Evolutionary conservation across 2,888 invertebrate genomes (phyloP), one percentile per base, ranked within the genome.

Genomic region (Nipponacmea schrenckii): DNA sequence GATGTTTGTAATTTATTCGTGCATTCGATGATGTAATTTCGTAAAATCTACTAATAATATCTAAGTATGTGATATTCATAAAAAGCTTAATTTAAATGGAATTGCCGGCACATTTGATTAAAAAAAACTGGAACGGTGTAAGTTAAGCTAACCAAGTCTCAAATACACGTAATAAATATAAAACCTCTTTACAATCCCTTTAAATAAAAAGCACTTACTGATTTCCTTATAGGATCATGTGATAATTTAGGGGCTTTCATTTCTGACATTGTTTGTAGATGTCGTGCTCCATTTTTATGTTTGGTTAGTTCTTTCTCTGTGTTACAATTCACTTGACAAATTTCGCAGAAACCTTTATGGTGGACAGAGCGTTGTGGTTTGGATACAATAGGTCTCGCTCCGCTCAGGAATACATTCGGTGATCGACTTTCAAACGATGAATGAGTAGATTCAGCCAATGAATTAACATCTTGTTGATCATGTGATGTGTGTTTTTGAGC

Each of bases 301-400:
- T 66, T 72, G 8, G 79, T 74, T 44, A 76, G 80, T 12, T 71
- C 73, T 44, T 81, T 79, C 63, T 73, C 70, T 12, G 83, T 80
- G 67, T 83, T 82, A 80, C 81, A 80, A 17, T 79, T 80, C 24
- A 71, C 68, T 2, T 79, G 74, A 69, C 84, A 84, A 0, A 78
- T 74, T 0, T 71, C 45, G 56, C 84, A 85, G 64, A 73, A 80
- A 71, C 72, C 4, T 39, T 39, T 39, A 10, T 39, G 39, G 8
- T 39, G 39, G 8, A 10, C 1, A 1, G 10, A 39, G 4, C 39
- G 3, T 39, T 39, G 39, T 8, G 39, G 1, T 39, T 39, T 39
- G 1, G 39, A 10, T 39, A 39, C 39, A 31, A n/a, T n/a, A n/a
- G n/a, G 80, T 0, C 45, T 50, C 15, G 44, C 62, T 20, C 62